phyloP scores from a whole-genome alignment of 2,113 vertebrate genomes.

The Rattus norvegicus region GRCr8 NC_086020.1:42595001-42595500 shows the following conservation, averaged over 20 bases:
- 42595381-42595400: not conserved
- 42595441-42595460: not conserved
- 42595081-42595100: not conserved
- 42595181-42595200: not conserved
- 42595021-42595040: conserved; percentile 2
- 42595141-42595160: not conserved
- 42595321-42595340: not conserved
- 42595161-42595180: not conserved
- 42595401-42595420: not conserved
- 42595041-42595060: conserved; percentile 18
- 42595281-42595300: not conserved
- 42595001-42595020: not conserved
- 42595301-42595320: not conserved
- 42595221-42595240: not conserved
- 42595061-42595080: not conserved
- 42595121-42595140: conserved; percentile 14
- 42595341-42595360: not conserved
- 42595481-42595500: not conserved
- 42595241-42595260: not conserved
- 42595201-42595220: not conserved
- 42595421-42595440: not conserved
- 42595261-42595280: too few relatives aligned
- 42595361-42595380: not conserved
- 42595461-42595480: not conserved
- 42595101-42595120: conserved; percentile 12